A percentile compares a stretch with the other conserved stretches of the same genome.
phyloP scores from a whole-genome alignment of 2,113 vertebrate genomes.

The Pundamilia nyererei region DNA sequence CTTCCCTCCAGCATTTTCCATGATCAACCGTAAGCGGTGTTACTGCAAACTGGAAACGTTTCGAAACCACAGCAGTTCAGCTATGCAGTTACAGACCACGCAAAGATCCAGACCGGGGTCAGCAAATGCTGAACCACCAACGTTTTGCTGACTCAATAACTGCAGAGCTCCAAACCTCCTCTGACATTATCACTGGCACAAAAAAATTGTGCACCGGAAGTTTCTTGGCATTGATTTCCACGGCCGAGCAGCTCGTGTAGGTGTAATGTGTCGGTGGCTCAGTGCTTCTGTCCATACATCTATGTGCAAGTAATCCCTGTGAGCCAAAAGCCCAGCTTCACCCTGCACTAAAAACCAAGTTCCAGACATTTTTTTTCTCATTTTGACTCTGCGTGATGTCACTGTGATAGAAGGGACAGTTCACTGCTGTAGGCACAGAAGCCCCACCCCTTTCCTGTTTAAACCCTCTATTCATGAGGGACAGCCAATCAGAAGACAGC shows the following conservation, averaged over 20 bases:
- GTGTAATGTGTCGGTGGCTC: background rate
- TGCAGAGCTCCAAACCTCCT: background rate
- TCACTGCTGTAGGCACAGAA: background rate
- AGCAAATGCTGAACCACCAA: background rate
- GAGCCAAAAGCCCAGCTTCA: background rate
- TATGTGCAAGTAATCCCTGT: background rate
- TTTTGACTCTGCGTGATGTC: background rate
- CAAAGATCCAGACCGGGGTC: background rate
- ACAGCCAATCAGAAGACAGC: background rate
- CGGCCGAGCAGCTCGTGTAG: background rate
- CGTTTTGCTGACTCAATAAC: background rate
- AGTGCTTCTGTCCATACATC: background rate
- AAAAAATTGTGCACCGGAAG: background rate
- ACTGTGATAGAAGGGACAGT: background rate
- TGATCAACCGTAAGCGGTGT: background rate
- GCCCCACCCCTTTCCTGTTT: background rate
- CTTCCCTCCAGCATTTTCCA: background rate
- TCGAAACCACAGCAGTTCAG: background rate
- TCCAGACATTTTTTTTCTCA: background rate
- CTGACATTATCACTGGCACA: background rate
- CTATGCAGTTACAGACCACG: background rate
- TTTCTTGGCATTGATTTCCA: background rate
- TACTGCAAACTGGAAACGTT: background rate
- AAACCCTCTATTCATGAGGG: background rate
- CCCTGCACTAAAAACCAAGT: background rate